These are phyloP conservation scores for Hypsopygia costalis DNA, from an alignment of 2,888 invertebrate genomes.

Conservation along the genomic window DNA sequence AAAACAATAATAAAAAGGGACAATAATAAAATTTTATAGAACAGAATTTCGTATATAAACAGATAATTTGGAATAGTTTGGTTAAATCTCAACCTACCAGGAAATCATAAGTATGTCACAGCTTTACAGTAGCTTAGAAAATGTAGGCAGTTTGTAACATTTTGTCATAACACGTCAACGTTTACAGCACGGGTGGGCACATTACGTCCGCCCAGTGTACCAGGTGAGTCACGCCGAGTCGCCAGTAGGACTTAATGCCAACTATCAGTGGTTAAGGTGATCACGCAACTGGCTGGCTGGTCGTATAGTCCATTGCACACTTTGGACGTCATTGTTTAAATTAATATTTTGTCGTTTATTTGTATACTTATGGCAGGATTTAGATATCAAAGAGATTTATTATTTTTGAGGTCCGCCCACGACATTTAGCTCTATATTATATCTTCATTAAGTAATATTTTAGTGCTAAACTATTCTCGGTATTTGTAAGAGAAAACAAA, in stretches of 20 bases:
- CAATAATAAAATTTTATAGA: too few relatives aligned
- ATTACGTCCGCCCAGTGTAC: constrained; percentile 43
- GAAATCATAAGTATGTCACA: too few relatives aligned
- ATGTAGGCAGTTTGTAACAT: constrained; percentile 12
- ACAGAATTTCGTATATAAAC: too few relatives aligned
- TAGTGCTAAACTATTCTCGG: too few relatives aligned
- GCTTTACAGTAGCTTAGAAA: too few relatives aligned
- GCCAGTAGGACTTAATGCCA: constrained; percentile 51
- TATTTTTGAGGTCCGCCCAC: neutral
- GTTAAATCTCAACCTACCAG: too few relatives aligned
- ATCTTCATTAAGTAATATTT: too few relatives aligned
- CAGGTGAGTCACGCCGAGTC: constrained; percentile 51
- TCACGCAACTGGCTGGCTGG: constrained; percentile 69
- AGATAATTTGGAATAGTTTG: too few relatives aligned
- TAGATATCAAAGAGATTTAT: neutral
- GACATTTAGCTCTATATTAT: too few relatives aligned
- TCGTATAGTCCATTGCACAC: constrained; percentile 58
- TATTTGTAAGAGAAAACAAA: too few relatives aligned
- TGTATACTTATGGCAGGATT: constrained; percentile 19
- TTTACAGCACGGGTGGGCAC: constrained; percentile 32
- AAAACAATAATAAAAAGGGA: too few relatives aligned
- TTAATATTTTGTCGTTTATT: constrained; percentile 29
- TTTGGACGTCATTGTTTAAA: constrained; percentile 48
- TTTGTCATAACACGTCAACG: constrained; percentile 20
- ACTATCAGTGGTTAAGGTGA: constrained; percentile 55